Percentiles rank a stretch among this genome's conserved stretches.
Conservation (phyloP, 2,888 invertebrate genomes). For the Chrysopilus asiliformis region DNA sequence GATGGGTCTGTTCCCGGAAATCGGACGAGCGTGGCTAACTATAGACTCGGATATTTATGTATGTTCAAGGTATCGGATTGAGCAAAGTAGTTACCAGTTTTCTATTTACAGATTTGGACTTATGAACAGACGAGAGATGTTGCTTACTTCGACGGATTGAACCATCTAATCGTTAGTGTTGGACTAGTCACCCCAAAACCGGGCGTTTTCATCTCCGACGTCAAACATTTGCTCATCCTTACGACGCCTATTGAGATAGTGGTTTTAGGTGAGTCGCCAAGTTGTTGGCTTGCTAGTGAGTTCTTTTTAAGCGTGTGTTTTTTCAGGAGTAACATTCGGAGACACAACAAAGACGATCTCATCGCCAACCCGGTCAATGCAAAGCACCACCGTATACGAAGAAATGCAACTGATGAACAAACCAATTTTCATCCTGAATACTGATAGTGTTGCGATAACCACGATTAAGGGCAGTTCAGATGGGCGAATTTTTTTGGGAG, state of each 20-base stretch:
- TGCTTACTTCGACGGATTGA: slow-evolving; percentile 91
- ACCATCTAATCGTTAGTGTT: slow-evolving; percentile 87
- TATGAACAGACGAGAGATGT: slow-evolving; percentile 92
- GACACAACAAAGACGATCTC: slow-evolving; percentile 25
- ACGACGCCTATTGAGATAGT: slow-evolving; percentile 93
- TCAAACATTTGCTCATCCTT: slow-evolving; percentile 80
- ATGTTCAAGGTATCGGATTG: neutral
- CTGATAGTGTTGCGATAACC: slow-evolving; percentile 75
- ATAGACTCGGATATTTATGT: slow-evolving; percentile 96
- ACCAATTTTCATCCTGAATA: slow-evolving; percentile 84
- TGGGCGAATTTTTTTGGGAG: slow-evolving; percentile 90
- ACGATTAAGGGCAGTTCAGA: slow-evolving; percentile 65
- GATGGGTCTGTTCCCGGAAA: slow-evolving; percentile 96
- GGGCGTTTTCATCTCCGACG: slow-evolving; percentile 78
- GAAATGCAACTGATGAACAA: slow-evolving; percentile 88
- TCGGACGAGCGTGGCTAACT: slow-evolving; percentile 91
- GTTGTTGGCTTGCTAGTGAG: neutral
- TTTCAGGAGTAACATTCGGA: slow-evolving; percentile 31
- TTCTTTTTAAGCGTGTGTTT: neutral
- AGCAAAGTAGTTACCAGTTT: neutral
- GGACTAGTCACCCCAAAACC: slow-evolving; percentile 79
- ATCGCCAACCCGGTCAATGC: slow-evolving; percentile 20
- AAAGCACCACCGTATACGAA: slow-evolving; percentile 32
- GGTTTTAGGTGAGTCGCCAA: slow-evolving; percentile 24
- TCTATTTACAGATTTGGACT: slow-evolving; percentile 53